Base-by-base conservation (phyloP, 2,888 invertebrate genomes). In the Apodemia mormo region DNA sequence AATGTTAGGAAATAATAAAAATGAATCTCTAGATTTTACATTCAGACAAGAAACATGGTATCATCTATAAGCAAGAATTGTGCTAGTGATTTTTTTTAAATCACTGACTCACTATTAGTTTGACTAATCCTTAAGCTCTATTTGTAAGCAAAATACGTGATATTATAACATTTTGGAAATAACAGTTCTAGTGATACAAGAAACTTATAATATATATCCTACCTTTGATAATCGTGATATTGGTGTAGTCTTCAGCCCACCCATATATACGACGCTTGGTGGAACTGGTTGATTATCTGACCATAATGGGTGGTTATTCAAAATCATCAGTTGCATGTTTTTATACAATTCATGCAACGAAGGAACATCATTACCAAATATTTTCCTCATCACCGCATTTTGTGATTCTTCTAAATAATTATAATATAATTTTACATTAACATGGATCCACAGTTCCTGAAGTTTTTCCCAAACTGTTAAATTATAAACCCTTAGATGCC, bases 271-370 rank as follows among this genome's bases (percentile, higher is more conserved):
- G 2, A 89, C 79, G 70, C 80, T 80, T 0, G 91, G 87, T 12
- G 91, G 84, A 0, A 88, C 77, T 0, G 94, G 93, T 12, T 80
- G 77, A 61, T 83, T 82, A 6, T 77, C 77, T 65, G 81, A 81
- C 77, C 85, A 85, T 22, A 87, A 70, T 0, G 85, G 83, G 79
- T 90, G 85, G 1, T 82, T 77, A 75, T 93, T 93, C 8, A 89
- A 71, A 68, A 92, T 85, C 9, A 81, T 12, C 80, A 85, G 78
- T 54, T 82, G 82, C 1, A 89, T 77, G 70, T 85, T 85, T 4
- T 79, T 76, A n/a, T 73, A 71, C 29, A 82, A 71, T n/a, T 82
- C 78, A 6, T 56, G 67, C 0, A 82, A 33, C 5, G 72, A 54
- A 12, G 80, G 76, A 1, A 68, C 65, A 61, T 72, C 70, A 58